phyloP scores from a whole-genome alignment of 1,140 invertebrate genomes.

The Bradysia coprophila region DNA sequence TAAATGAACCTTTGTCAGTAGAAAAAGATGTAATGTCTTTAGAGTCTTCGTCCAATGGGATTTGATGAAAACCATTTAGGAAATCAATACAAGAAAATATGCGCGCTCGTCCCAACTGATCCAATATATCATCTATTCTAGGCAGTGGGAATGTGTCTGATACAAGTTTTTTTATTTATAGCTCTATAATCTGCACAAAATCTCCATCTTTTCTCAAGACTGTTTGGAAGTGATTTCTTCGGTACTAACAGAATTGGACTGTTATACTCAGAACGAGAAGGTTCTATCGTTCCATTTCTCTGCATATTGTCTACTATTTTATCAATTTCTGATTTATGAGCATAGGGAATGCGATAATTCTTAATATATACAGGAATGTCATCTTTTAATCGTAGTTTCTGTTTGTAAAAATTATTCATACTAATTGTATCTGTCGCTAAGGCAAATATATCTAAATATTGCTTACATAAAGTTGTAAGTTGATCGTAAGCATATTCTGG shows the following conservation, averaged over 20 bases:
- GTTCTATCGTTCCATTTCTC: background rate
- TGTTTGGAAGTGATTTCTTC: no score
- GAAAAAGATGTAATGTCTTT: background rate
- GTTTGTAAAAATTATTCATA: background rate
- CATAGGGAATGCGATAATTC: background rate
- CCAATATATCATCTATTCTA: background rate
- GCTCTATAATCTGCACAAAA: constrained; percentile 7
- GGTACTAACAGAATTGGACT: constrained; percentile 5
- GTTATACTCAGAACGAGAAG: background rate
- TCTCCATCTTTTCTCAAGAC: constrained; percentile 4
- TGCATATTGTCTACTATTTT: constrained; percentile 1
- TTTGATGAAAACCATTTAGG: background rate
- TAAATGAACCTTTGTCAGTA: background rate
- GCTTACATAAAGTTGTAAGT: background rate
- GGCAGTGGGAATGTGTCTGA: background rate
- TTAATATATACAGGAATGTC: background rate
- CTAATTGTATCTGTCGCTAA: constrained; percentile 1
- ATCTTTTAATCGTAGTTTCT: background rate
- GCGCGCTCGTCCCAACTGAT: background rate
- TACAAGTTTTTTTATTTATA: constrained; percentile 1
- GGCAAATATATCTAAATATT: constrained; percentile 2
- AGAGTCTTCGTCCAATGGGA: background rate
- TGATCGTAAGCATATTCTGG: background rate
- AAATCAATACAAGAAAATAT: background rate
- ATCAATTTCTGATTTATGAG: constrained; percentile 1